Evolutionary conservation across 2,797 vertebrate genomes (phyloP).

Genomic region (Peromyscus melanophrys): DNA sequence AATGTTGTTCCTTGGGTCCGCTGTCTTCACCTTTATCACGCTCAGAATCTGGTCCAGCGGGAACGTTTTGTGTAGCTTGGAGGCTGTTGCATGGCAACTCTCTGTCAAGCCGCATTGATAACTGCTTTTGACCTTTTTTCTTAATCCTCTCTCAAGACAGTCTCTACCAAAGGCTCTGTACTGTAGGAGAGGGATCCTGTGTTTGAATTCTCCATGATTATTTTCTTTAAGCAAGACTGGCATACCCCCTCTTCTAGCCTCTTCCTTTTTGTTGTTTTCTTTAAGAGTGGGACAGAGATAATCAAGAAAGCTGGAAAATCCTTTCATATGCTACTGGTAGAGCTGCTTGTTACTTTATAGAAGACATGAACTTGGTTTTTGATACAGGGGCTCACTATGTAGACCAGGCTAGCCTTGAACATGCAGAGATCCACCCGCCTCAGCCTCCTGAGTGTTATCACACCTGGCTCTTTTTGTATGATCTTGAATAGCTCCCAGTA

Average conservation of each 20-base stretch:
- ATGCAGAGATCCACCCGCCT: neutral
- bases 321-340: neutral
- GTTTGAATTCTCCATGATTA: neutral
- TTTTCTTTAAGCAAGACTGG: slow-evolving; percentile 23
- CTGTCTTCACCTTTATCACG: neutral
- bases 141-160: neutral
- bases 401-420: neutral
- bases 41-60: neutral
- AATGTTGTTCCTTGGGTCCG: neutral
- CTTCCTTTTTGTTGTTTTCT: neutral
- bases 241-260: neutral
- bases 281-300: neutral
- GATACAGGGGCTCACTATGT: neutral
- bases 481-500: neutral
- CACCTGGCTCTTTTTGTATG: neutral
- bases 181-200: neutral
- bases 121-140: slow-evolving; percentile 28
- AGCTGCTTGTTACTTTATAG: slow-evolving; percentile 12
- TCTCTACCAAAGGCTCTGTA: neutral
- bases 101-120: slow-evolving; percentile 6
- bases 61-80: slow-evolving; percentile 22
- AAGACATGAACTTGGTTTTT: neutral
- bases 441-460: neutral
- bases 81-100: slow-evolving; percentile 13
- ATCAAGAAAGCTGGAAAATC: slow-evolving; percentile 66